Evolutionary conservation across 1,140 invertebrate species (phyloP), one percentile per base, ranked within the genome.

Genomic region (Aphis gossypii): DNA sequence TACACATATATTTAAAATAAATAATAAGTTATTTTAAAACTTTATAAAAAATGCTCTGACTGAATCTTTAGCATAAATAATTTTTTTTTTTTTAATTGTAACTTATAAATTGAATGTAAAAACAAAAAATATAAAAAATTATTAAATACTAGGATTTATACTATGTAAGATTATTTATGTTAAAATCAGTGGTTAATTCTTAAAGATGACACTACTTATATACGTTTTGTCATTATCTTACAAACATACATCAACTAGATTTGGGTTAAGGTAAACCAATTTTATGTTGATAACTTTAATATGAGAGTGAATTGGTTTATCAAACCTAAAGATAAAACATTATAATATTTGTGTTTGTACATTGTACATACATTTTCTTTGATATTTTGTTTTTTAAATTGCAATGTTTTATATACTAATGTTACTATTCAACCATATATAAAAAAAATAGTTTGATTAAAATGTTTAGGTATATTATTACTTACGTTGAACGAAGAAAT

Each of bases 401-500:
- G 30, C 2, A 60, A 68, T 14, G 14, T 68, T 60, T 68, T 68
- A 18, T 11, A 68, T 14, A 68, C 30, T n/a, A 1, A 35, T 76
- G 4, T 18, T 18, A 76, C 60, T 76, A 76, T 76, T 76, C 0
- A 76, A 5, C 60, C 18, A 18, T 18, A n/a, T 76, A 76, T 20
- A 5, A 18, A n/a, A n/a, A n/a, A 76, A 0, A 6, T 68, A 35
- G 60, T 38, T 41, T 48, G n/a, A 5, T 56, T 6, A 35, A 91
- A 56, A 89, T 91, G 35, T 48, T 93, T 90, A 48, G 48, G 14
- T 48, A 3, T 51, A 56, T 56, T 54, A 41, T 94, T 94, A 97
- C 97, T 97, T 96, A 98, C 97, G 98, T 98, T 84, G 99, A 99
- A 94, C 97, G 97, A 2, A 99, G 96, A 95, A 99, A 99, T 76